A percentile compares a stretch with the other conserved stretches of the same genome.
These are phyloP conservation scores for Tapera naevia DNA, from an alignment of 2,797 vertebrate species.

Conservation along the genomic window DNA sequence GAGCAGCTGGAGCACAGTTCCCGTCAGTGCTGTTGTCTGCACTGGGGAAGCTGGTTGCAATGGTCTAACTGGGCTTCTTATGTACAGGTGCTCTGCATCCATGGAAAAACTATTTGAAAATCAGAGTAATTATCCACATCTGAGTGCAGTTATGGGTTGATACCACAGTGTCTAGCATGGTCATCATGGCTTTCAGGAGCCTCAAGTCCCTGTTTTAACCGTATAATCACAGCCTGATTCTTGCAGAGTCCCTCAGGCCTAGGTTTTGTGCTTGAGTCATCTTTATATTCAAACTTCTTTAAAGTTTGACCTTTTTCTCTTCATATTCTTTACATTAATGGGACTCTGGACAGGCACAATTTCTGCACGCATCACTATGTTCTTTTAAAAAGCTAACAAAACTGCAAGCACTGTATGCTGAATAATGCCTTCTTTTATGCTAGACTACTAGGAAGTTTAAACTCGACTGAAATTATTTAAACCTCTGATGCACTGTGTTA, in stretches of 20 bases:
- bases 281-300: neutral
- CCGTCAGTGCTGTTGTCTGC: neutral
- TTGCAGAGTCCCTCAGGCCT: neutral
- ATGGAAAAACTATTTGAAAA: neutral
- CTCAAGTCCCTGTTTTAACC: neutral
- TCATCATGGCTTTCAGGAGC: neutral
- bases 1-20: neutral
- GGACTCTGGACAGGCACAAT: neutral
- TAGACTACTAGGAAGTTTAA: neutral
- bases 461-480: conserved; percentile 23
- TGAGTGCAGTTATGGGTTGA: neutral
- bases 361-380: neutral
- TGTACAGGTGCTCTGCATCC: neutral
- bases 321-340: neutral
- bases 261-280: neutral
- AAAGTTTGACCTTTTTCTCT: neutral
- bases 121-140: neutral
- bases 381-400: neutral
- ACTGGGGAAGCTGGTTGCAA: neutral
- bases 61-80: neutral
- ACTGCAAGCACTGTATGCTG: neutral
- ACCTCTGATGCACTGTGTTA: neutral
- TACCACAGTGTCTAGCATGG: neutral
- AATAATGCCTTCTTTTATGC: conserved; percentile 5
- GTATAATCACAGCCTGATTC: neutral